Evolutionary conservation across 2,797 vertebrate genomes (phyloP).

Genomic region (Zenarchopterus dispar): DNA sequence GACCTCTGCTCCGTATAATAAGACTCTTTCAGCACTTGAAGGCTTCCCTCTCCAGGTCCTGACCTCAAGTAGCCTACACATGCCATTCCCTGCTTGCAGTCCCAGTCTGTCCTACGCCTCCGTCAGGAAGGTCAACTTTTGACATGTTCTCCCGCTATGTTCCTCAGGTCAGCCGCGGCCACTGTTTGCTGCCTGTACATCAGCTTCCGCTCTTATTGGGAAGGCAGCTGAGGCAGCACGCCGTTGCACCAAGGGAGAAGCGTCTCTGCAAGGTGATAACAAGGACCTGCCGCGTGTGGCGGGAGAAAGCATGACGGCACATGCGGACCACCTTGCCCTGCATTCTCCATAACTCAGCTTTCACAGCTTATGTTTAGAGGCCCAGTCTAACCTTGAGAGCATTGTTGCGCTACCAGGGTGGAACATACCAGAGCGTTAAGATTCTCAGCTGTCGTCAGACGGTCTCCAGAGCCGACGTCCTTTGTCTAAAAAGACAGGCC

Average conservation of each 20-base stretch:
- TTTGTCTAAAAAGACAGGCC: constrained; percentile 22
- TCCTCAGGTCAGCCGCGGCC: neutral
- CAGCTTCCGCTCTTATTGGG: neutral
- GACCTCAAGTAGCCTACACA: constrained; percentile 6
- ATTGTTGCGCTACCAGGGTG: constrained; percentile 34
- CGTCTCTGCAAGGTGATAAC: constrained; percentile 24
- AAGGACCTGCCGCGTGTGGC: neutral
- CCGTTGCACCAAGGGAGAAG: neutral
- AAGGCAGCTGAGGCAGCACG: neutral
- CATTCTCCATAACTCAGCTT: constrained; percentile 16
- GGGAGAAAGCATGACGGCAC: constrained; percentile 14
- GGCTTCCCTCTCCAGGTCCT: constrained; percentile 4
- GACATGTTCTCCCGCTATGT: neutral
- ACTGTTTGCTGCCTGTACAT: neutral
- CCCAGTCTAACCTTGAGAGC: constrained; percentile 41
- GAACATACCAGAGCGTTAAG: constrained; percentile 38
- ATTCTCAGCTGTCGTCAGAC: constrained; percentile 43
- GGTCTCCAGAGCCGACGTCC: constrained; percentile 1
- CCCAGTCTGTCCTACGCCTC: constrained; percentile 16
- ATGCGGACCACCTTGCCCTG: constrained; percentile 1
- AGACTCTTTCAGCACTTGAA: constrained; percentile 34
- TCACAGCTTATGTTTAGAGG: constrained; percentile 30
- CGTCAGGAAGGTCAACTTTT: constrained; percentile 1
- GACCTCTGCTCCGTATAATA: constrained; percentile 31
- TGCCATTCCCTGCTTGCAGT: constrained; percentile 2